Percentiles rank a stretch among this genome's conserved stretches.
Conservation (phyloP, 2,797 vertebrate species). For the Esox lucius region DNA sequence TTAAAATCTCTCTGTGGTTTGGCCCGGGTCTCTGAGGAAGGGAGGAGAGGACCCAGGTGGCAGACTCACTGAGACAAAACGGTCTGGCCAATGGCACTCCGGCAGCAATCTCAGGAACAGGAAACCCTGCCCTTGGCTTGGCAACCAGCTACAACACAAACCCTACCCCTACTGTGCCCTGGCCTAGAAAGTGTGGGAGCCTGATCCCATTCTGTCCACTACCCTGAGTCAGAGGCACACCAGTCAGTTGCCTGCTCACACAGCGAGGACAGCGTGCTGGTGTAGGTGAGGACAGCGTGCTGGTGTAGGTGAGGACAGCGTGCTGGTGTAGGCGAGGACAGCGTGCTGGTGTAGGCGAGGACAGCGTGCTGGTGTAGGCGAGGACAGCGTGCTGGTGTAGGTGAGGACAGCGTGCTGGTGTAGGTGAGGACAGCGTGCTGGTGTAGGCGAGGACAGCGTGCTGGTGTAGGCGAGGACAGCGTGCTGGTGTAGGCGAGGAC, state of each 20-base stretch:
- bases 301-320: too few relatives aligned
- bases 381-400: too few relatives aligned
- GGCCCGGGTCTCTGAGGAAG: conserved; percentile 24
- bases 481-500: too few relatives aligned
- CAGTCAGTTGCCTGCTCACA: background rate
- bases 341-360: too few relatives aligned
- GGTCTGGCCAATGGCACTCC: conserved; percentile 42
- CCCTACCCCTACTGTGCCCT: conserved; percentile 15
- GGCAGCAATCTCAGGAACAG: conserved; percentile 63
- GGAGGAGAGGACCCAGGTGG: conserved; percentile 9
- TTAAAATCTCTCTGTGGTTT: conserved; percentile 6
- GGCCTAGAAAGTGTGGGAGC: background rate
- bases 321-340: too few relatives aligned
- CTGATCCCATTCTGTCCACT: background rate
- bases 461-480: too few relatives aligned
- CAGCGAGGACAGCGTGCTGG: background rate
- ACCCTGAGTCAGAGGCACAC: background rate
- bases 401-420: too few relatives aligned
- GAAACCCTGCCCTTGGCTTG: conserved; percentile 64
- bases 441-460: too few relatives aligned
- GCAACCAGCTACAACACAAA: conserved; percentile 40
- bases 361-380: too few relatives aligned
- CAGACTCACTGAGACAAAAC: conserved; percentile 52
- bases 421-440: too few relatives aligned
- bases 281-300: too few relatives aligned